These are phyloP conservation scores for Allophyes oxyacanthae DNA, from an alignment of 2,888 invertebrate genomes.

Conservation along the genomic window DNA sequence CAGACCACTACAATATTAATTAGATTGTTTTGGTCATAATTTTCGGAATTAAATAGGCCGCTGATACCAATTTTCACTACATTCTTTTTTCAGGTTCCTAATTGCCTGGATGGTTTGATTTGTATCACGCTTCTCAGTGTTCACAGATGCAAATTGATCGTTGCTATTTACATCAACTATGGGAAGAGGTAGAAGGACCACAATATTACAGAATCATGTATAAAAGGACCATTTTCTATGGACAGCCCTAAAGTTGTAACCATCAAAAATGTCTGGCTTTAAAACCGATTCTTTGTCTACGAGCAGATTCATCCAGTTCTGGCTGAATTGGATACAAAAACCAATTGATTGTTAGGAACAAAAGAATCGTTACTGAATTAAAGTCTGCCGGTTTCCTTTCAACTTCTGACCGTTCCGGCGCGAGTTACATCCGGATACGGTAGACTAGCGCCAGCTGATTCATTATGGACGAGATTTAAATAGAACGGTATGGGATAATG, in stretches of 20 bases:
- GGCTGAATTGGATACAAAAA: not conserved
- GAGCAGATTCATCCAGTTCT: constrained; percentile 1
- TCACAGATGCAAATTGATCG: no score
- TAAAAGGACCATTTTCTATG: no score
- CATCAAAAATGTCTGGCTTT: no score
- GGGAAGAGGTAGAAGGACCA: no score
- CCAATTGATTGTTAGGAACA: constrained; percentile 8
- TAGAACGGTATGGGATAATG: constrained; percentile 29
- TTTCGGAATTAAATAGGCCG: constrained; percentile 18
- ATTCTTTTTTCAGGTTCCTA: constrained; percentile 3
- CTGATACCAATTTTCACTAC: constrained; percentile 11
- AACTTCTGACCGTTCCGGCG: constrained; percentile 6
- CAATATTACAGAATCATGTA: no score
- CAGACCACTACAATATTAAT: constrained; percentile 20
- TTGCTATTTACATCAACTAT: no score
- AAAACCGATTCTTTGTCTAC: constrained; percentile 3
- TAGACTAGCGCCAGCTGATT: constrained; percentile 6
- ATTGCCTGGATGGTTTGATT: not conserved
- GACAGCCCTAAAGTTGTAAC: no score
- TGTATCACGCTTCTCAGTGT: no score
- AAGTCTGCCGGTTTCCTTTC: not conserved
- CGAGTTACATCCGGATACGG: constrained; percentile 7
- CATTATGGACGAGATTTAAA: constrained; percentile 20
- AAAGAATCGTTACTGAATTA: constrained; percentile 11
- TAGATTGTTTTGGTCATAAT: constrained; percentile 23